A percentile compares a stretch with the other conserved stretches of the same genome.
Evolutionary conservation across 2,888 invertebrate genomes (phyloP).

Genomic region (Melinaea menophilus): DNA sequence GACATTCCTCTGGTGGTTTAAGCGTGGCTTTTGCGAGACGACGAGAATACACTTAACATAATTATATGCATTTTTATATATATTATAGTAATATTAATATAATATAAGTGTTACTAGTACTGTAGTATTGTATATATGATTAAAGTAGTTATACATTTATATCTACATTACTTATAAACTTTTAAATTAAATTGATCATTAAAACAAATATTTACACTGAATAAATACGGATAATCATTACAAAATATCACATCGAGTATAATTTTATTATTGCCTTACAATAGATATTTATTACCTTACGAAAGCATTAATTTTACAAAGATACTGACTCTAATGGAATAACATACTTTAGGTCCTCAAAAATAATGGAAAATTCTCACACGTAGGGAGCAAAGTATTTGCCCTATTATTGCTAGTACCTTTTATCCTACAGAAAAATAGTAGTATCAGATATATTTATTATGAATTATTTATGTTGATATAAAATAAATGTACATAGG

Average conservation of each 20-base stretch:
- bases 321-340: conserved; percentile 3
- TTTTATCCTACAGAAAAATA: neutral
- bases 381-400: conserved; percentile 9
- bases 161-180: no score
- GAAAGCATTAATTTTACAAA: conserved; percentile 2
- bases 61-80: neutral
- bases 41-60: conserved; percentile 48
- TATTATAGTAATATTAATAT: no score
- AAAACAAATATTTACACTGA: no score
- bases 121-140: no score
- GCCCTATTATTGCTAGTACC: conserved; percentile 4
- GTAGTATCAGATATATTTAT: neutral
- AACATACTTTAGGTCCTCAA: conserved; percentile 5
- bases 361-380: conserved; percentile 4
- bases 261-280: no score
- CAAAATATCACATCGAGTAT: no score
- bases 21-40: conserved; percentile 64
- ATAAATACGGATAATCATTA: no score
- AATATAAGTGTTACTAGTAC: no score
- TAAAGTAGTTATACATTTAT: no score
- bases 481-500: no score
- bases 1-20: conserved; percentile 59
- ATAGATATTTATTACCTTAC: neutral
- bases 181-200: no score
- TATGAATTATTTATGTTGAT: neutral